A percentile compares a stretch with the other conserved stretches of the same genome.
Conservation (phyloP, 2,113 vertebrate species). For the Todiramphus saurophagus region DNA sequence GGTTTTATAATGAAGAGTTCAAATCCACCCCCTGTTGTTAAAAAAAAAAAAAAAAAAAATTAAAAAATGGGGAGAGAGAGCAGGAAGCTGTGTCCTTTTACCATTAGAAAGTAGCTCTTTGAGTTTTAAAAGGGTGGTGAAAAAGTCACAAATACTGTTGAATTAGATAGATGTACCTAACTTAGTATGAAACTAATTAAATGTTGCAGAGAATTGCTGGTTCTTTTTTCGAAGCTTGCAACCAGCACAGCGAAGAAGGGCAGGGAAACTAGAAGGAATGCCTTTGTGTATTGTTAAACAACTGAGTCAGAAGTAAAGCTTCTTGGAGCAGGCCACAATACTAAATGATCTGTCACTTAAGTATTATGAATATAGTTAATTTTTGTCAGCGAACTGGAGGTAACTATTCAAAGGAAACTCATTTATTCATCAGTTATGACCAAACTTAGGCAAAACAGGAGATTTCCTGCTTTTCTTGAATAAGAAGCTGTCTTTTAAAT, state of each 20-base stretch:
- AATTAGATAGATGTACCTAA: background rate
- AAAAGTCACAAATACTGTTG: background rate
- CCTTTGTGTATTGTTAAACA: background rate
- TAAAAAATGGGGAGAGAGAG: accelerated
- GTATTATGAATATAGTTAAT: background rate
- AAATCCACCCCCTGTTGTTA: background rate
- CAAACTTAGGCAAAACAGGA: background rate
- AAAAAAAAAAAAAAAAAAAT: background rate
- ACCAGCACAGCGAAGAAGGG: background rate
- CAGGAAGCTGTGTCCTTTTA: background rate
- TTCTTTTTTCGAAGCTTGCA: background rate
- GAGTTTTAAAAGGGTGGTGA: background rate
- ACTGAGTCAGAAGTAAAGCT: background rate
- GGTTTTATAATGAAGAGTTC: background rate
- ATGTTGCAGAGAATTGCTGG: background rate
- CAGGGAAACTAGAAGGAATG: background rate
- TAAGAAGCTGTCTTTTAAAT: background rate
- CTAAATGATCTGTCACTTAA: background rate
- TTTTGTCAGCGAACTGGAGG: background rate
- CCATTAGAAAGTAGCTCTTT: background rate
- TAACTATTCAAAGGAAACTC: background rate
- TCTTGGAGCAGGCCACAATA: background rate
- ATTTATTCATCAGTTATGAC: background rate
- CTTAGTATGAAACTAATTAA: background rate
- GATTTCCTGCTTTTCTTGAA: background rate